phyloP scores from a whole-genome alignment of 1,140 invertebrate species.

The Euwallacea fornicatus region DNA sequence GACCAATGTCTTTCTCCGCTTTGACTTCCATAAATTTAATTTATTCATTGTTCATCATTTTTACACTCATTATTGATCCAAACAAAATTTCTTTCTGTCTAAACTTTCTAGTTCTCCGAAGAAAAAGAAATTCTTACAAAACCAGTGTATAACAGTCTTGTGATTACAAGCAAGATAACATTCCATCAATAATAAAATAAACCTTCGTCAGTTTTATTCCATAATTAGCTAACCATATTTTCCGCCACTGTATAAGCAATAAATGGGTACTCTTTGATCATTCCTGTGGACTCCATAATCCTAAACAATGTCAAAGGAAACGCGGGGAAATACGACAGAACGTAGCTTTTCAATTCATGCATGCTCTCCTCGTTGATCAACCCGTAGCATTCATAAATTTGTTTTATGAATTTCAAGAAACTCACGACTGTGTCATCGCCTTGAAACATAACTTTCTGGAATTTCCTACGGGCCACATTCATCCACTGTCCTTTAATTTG shows the following conservation, averaged over 20 bases:
- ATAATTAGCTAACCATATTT: too few relatives aligned
- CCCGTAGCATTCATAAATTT: constrained; percentile 34
- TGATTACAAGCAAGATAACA: too few relatives aligned
- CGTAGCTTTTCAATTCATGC: constrained; percentile 37
- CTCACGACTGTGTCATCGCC: constrained; percentile 44
- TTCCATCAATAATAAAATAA: too few relatives aligned
- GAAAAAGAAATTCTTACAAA: too few relatives aligned
- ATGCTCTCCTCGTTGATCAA: constrained; percentile 17
- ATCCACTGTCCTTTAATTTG: constrained; percentile 48
- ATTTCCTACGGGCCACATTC: constrained; percentile 39
- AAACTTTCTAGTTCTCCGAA: too few relatives aligned
- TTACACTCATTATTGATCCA: too few relatives aligned
- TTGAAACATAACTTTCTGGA: constrained; percentile 40
- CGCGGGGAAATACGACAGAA: constrained; percentile 45
- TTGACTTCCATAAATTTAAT: too few relatives aligned
- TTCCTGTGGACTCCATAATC: constrained; percentile 42
- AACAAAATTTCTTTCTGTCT: too few relatives aligned
- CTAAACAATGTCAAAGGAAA: constrained; percentile 46
- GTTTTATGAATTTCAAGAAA: constrained; percentile 45
- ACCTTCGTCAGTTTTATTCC: too few relatives aligned
- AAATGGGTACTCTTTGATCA: constrained; percentile 32
- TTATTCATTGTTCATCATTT: too few relatives aligned
- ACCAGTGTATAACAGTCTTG: too few relatives aligned
- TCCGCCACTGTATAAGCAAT: constrained; percentile 8
- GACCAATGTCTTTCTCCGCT: too few relatives aligned